Percentiles rank a stretch among this genome's conserved stretches.
These are phyloP conservation scores for Piscicola geometra DNA, from an alignment of 2,888 invertebrate species.

Conservation along the genomic window DNA sequence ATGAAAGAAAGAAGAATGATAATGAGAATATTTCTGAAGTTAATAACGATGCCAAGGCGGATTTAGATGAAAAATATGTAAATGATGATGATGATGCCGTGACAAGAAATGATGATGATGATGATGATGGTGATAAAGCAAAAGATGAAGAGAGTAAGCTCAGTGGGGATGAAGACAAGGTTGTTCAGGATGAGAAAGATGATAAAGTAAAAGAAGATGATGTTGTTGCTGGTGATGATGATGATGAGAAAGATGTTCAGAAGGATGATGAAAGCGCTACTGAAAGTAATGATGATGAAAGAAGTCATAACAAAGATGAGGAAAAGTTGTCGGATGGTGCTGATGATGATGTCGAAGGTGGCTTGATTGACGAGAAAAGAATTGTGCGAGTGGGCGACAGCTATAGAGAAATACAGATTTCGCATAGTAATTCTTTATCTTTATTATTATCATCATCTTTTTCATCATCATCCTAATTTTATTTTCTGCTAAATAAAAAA, in stretches of 20 bases:
- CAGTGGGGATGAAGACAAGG: neutral
- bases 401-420: neutral
- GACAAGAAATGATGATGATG: neutral
- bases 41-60: neutral
- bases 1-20: neutral
- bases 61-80: neutral
- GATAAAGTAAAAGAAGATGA: neutral
- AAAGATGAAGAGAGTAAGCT: neutral
- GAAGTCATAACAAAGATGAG: neutral
- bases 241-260: neutral
- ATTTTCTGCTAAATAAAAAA: too few relatives aligned
- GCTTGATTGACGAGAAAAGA: neutral
- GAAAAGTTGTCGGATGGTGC: neutral
- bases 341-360: neutral
- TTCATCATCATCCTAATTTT: neutral
- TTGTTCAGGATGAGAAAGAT: neutral
- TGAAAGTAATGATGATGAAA: neutral
- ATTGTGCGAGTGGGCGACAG: neutral
- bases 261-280: neutral
- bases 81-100: constrained; percentile 7
- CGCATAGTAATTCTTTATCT: neutral
- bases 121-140: neutral
- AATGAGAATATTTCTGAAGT: constrained; percentile 7
- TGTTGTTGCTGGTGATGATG: neutral
- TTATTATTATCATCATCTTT: neutral